phyloP scores from a whole-genome alignment of 2,888 invertebrate genomes.

The Yponomeuta malinellus region DNA sequence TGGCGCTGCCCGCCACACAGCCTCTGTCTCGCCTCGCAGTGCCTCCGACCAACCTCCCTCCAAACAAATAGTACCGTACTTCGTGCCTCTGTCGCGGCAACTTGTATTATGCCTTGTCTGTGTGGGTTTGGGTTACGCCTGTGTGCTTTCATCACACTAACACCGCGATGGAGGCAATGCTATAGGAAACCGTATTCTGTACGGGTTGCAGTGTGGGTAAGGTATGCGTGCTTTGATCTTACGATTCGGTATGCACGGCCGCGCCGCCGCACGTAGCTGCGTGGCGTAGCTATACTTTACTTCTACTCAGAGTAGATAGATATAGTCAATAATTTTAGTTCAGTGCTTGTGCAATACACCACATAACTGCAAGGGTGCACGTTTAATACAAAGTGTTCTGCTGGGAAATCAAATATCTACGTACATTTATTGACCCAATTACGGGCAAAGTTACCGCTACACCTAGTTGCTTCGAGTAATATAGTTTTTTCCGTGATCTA shows the following conservation, averaged over 20 bases:
- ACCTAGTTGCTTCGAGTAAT: not conserved
- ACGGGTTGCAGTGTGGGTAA: slow-evolving; percentile 42
- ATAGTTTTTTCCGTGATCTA: slow-evolving; percentile 7
- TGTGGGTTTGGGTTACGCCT: slow-evolving; percentile 45
- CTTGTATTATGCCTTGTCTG: slow-evolving; percentile 69
- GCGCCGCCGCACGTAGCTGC: slow-evolving; percentile 66
- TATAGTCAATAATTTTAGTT: slow-evolving; percentile 71
- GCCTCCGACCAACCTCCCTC: slow-evolving; percentile 74
- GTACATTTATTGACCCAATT: not conserved
- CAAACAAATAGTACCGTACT: slow-evolving; percentile 74
- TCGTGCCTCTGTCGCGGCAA: slow-evolving; percentile 68
- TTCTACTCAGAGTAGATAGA: slow-evolving; percentile 39
- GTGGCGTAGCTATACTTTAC: slow-evolving; percentile 63
- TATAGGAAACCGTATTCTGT: slow-evolving; percentile 6
- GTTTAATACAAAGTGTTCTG: slow-evolving; percentile 8
- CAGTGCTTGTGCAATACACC: slow-evolving; percentile 66
- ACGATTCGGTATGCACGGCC: slow-evolving; percentile 74
- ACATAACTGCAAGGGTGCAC: slow-evolving; percentile 12
- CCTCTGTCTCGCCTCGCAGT: slow-evolving; percentile 66
- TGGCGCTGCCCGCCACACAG: slow-evolving; percentile 66
- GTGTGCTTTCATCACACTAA: slow-evolving; percentile 49
- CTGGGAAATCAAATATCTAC: not conserved
- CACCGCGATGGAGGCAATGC: slow-evolving; percentile 36
- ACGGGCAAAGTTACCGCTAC: not conserved
- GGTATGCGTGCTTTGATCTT: slow-evolving; percentile 75